Evolutionary conservation across 1,140 invertebrate species (phyloP), one percentile per base, ranked within the genome.

Genomic region (Cheumatopsyche charites): DNA sequence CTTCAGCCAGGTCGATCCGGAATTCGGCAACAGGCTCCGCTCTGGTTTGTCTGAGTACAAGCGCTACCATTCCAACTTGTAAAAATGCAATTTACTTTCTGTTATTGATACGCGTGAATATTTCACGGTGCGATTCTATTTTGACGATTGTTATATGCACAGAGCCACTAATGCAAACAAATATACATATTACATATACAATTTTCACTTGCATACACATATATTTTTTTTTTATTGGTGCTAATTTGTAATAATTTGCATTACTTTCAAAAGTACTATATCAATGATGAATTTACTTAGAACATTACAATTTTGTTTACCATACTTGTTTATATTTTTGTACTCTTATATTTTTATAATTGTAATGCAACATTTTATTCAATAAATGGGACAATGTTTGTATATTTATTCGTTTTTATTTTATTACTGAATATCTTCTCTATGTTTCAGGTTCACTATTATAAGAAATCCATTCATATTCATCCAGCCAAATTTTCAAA

Each of bases 1-100:
- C 76, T 94, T 94, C 76, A 82, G 86, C 2, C 82, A 87, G 62
- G 89, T 92, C 0, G 88, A 92, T 76, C 79, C 86, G 15, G 87
- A 90, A 21, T 86, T 94, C 23, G 91, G 90, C 9, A 85, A 82
- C 75, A 85, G 87, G 79, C 79, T 94, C 3, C 86, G 86, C 3
- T 87, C 90, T 21, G 88, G 84, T 0, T 82, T 94, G 1, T 86
- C 85, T 77, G 78, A 84, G 49, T 81, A 84, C 81, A 83, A 86
- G 82, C 82, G 83, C 65, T 76, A 87, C 73, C 83, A 84, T 72
- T 84, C 86, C 62, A 88, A 87, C 73, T 83, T 87, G 78, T 87
- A 87, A 85, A 74, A 47, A 66, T 66, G 63, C 47, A 66, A 66
- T n/a, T 66, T 19, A 2, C 6, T 19, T 25, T 61, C 29, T 36